Conservation (phyloP, 2,797 vertebrate genomes). For the Sciurus carolinensis region DNA sequence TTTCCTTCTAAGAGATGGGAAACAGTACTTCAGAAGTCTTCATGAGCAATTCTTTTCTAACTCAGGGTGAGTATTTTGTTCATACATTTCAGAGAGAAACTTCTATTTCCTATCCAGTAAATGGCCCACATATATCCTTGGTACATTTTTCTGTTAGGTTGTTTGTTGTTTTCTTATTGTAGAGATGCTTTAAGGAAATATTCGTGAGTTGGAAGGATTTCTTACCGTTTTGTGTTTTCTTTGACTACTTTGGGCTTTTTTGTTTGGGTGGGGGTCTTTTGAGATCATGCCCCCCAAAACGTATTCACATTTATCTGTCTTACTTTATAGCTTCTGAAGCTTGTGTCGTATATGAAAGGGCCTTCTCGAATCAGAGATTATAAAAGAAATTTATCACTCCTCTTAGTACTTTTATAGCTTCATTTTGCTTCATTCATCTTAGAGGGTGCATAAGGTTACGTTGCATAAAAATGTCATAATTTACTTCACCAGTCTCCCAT, state of each 20-base stretch:
- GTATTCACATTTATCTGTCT: constrained; percentile 31
- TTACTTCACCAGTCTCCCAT: not conserved
- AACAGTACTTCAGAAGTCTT: not conserved
- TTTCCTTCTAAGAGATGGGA: not conserved
- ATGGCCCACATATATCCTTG: not conserved
- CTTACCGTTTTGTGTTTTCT: not conserved
- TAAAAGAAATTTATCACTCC: constrained; percentile 74
- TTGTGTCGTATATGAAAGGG: constrained; percentile 50
- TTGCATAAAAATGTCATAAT: not conserved
- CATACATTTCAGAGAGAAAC: not conserved
- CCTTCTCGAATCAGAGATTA: constrained; percentile 58
- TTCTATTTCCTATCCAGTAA: not conserved
- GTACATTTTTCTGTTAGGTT: not conserved
- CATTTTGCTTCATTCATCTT: constrained; percentile 55
- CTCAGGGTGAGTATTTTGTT: not conserved
- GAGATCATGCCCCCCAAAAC: not conserved
- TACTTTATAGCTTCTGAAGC: constrained; percentile 42
- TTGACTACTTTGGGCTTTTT: not conserved
- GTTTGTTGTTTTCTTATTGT: not conserved
- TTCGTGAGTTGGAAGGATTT: not conserved
- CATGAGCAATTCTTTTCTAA: not conserved
- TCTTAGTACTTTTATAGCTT: constrained; percentile 67
- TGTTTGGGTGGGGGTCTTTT: not conserved
- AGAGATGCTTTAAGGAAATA: not conserved
- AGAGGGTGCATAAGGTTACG: constrained; percentile 55